Evolutionary conservation across 1,140 invertebrate species (phyloP), one percentile per base, ranked within the genome.

Genomic region (Caerostris extrusa): DNA sequence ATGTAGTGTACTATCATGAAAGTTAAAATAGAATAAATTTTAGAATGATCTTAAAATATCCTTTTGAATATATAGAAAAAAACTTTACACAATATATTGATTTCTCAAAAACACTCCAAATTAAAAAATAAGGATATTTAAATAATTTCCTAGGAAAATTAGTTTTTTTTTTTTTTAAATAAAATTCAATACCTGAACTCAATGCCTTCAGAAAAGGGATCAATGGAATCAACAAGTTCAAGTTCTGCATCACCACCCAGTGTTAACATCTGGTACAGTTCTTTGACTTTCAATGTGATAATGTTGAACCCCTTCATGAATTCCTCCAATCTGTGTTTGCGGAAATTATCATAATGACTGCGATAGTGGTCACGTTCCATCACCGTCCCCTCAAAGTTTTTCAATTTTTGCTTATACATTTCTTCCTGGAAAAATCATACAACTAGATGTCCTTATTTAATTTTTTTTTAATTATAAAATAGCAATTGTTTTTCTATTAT

Each of bases 191-290:
- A 98, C 98, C 97, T 98, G 96, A 99, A 99, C n/a, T 98, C 97
- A 90, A 99, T 98, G 86, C 99, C 99, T 96, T 99, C 99, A 1
- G 97, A 98, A 95, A 99, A 99, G 0, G 99, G 99, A 97, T 99
- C 98, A 88, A 99, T 96, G 0, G 98, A 98, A 96, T 99, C 99
- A 0, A 99, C 97, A 10, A 99, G 96, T 96, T 99, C 99, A 7
- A 99, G 96, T 95, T 99, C 99, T 0, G 99, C 99, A 96, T 99
- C 99, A 7, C 99, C 99, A n/a, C 97, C 99, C 0, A 99, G 96
- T 0, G 99, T 99, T 19, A 99, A 99, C 98, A 99, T 99, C 96
- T 99, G 98, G 95, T 99, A 99, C 97, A 99, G 98, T 96, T 99
- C 98, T 95, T 99, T 99, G 1, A 99, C 95, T 95, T 99, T 99